A percentile compares a stretch with the other conserved stretches of the same genome.
Evolutionary conservation across 2,113 vertebrate genomes (phyloP).

Genomic region (Enhydra lutris): DNA sequence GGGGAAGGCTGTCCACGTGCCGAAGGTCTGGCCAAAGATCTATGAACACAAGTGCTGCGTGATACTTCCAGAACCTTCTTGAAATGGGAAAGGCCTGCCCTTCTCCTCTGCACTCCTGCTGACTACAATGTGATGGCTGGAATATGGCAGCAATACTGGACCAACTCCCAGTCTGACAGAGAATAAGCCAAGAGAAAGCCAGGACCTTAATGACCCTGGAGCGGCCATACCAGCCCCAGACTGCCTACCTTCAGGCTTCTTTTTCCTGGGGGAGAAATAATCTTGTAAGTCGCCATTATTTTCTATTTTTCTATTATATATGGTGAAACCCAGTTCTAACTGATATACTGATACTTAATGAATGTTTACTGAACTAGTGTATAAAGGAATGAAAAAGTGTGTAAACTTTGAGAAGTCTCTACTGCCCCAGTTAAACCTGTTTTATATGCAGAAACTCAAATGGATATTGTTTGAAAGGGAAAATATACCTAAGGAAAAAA

Average conservation of each 20-base stretch:
- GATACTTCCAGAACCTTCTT: background rate
- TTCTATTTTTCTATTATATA: background rate
- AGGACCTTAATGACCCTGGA: background rate
- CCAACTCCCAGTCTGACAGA: background rate
- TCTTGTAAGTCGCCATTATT: background rate
- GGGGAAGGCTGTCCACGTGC: background rate
- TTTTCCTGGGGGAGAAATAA: background rate
- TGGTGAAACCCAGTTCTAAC: background rate
- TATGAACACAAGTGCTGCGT: background rate
- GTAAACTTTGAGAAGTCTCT: slow-evolving; percentile 28
- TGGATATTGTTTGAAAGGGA: slow-evolving; percentile 48
- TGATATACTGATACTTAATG: background rate
- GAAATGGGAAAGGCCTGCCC: background rate
- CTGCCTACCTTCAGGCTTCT: background rate
- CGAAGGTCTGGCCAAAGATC: background rate
- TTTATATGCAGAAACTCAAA: slow-evolving; percentile 45
- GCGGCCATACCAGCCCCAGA: background rate
- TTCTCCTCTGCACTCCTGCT: background rate
- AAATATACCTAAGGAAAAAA: slow-evolving; percentile 44
- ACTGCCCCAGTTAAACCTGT: slow-evolving; percentile 15
- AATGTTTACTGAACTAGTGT: background rate
- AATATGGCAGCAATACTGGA: background rate
- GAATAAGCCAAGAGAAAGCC: background rate
- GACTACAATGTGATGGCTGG: background rate
- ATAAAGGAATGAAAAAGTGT: slow-evolving; percentile 34